Conservation (phyloP, 2,888 invertebrate genomes). For the Patella caerulea region DNA sequence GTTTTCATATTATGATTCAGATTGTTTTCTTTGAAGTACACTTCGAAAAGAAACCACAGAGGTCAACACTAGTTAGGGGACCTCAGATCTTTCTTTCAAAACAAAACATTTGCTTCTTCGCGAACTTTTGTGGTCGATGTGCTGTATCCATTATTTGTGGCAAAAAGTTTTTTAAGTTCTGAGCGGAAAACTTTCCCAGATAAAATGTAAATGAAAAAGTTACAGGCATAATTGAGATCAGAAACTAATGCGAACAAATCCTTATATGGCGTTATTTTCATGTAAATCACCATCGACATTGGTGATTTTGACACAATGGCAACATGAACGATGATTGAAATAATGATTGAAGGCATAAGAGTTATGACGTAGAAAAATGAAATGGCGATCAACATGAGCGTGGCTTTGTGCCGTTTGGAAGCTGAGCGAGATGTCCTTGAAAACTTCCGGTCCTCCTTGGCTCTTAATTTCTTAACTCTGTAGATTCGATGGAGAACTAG, state of each 20-base stretch:
- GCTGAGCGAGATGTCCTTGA: conserved; percentile 22
- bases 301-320: conserved; percentile 25
- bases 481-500: background rate
- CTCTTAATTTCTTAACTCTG: background rate
- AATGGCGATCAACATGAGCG: conserved; percentile 59
- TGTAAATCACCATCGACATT: conserved; percentile 23
- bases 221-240: conserved; percentile 56
- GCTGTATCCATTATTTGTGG: conserved; percentile 1
- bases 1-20: no score
- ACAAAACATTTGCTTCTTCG: background rate
- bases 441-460: conserved; percentile 15
- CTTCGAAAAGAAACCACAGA: no score
- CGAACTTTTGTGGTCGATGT: background rate
- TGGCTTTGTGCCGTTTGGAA: conserved; percentile 48
- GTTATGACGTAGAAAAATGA: conserved; percentile 59
- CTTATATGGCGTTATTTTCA: conserved; percentile 39
- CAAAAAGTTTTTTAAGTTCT: conserved; percentile 49
- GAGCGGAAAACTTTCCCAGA: conserved; percentile 58
- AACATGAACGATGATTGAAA: conserved; percentile 53
- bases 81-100: no score
- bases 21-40: no score
- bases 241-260: conserved; percentile 51
- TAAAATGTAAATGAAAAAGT: conserved; percentile 65
- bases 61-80: no score
- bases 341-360: conserved; percentile 52